A percentile compares a stretch with the other conserved stretches of the same genome.
phyloP scores from a whole-genome alignment of 2,797 vertebrate species.

The Fistularia commersonii region DNA sequence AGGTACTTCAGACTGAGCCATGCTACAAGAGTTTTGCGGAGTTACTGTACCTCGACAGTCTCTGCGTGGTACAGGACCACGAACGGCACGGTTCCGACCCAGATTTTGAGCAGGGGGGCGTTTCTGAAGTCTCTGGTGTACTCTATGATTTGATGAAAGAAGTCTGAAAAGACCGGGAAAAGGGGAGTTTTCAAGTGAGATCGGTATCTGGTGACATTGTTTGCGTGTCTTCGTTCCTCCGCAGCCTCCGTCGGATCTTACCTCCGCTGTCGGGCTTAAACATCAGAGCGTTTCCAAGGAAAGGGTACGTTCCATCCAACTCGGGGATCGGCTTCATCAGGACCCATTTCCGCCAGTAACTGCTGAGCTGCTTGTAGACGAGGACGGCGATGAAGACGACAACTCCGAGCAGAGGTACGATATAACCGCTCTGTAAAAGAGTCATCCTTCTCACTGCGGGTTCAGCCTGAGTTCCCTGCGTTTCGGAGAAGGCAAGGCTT shows the following conservation, averaged over 20 bases:
- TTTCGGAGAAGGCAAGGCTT: too few relatives aligned
- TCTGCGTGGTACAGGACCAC: slow-evolving; percentile 80
- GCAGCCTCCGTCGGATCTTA: slow-evolving; percentile 33
- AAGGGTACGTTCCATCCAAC: slow-evolving; percentile 48
- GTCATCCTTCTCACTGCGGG: slow-evolving; percentile 57
- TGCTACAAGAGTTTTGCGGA: too few relatives aligned
- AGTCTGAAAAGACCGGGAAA: slow-evolving; percentile 69
- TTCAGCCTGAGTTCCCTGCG: too few relatives aligned
- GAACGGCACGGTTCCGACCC: slow-evolving; percentile 85
- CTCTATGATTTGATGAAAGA: slow-evolving; percentile 81
- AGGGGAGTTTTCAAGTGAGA: background rate
- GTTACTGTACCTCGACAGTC: slow-evolving; percentile 79
- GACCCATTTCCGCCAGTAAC: slow-evolving; percentile 66
- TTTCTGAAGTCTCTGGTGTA: slow-evolving; percentile 41
- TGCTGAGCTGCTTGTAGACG: slow-evolving; percentile 58
- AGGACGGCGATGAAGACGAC: slow-evolving; percentile 44
- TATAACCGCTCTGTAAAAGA: slow-evolving; percentile 19
- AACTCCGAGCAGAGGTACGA: slow-evolving; percentile 36
- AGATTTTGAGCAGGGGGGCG: slow-evolving; percentile 79
- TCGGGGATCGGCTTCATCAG: slow-evolving; percentile 65
- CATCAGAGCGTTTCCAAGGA: slow-evolving; percentile 70
- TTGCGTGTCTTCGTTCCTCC: background rate
- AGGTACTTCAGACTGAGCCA: too few relatives aligned
- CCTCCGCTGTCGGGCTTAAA: slow-evolving; percentile 69
- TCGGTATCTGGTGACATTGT: background rate